Evolutionary conservation across 2,113 vertebrate genomes (phyloP).

Genomic region (Pituophis catenifer): DNA sequence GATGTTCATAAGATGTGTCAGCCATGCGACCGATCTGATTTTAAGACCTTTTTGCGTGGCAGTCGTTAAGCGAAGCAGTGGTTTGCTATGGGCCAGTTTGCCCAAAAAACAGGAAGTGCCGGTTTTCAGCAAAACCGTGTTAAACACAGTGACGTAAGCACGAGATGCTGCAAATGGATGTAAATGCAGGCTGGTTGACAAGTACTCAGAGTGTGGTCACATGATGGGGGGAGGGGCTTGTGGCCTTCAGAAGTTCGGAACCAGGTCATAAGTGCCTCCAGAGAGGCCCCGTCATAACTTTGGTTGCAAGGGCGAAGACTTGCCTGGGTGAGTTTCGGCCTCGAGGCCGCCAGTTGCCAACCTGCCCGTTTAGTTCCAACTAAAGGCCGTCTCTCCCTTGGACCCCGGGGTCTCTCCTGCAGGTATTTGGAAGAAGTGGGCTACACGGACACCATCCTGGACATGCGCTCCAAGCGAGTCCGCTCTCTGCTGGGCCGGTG

Average conservation of each 20-base stretch:
- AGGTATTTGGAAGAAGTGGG: conserved; percentile 92
- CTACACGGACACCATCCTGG: conserved; percentile 89
- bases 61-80: neutral
- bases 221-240: neutral
- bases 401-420: neutral
- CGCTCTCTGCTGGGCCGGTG: conserved; percentile 82
- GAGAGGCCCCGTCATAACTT: neutral
- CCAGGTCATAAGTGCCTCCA: neutral
- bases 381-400: neutral
- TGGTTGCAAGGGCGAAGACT: neutral
- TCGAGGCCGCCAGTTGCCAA: neutral
- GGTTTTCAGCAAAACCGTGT: neutral
- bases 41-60: neutral
- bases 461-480: conserved; percentile 87
- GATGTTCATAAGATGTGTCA: neutral
- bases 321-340: neutral
- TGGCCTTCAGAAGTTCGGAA: neutral
- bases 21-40: neutral
- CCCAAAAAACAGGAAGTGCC: no score
- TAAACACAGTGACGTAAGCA: neutral
- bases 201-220: neutral
- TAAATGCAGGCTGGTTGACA: neutral
- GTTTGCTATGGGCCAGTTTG: neutral
- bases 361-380: fast-evolving
- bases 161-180: neutral